Percentiles rank a stretch among this genome's conserved stretches.
Conservation (phyloP, 2,113 vertebrate species). For the Abramis brama region DNA sequence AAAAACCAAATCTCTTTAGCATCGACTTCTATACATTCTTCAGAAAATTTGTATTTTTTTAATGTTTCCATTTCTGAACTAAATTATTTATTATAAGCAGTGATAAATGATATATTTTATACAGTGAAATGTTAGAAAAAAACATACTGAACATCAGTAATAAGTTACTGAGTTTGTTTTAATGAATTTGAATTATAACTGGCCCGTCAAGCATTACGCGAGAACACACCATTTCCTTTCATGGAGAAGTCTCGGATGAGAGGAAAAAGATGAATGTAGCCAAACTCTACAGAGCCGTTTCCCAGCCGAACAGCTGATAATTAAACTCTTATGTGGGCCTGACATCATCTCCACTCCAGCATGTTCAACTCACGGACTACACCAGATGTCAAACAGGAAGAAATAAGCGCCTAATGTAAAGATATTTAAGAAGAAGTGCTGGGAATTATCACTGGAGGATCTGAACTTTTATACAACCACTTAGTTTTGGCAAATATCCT, state of each 20-base stretch:
- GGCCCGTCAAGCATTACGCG: background rate
- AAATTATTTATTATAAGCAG: background rate
- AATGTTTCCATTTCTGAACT: background rate
- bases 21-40: background rate
- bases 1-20: background rate
- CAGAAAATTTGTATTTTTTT: background rate
- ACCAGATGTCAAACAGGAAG: constrained; percentile 36
- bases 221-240: constrained; percentile 43
- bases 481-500: background rate
- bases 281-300: constrained; percentile 58
- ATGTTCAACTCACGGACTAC: constrained; percentile 25
- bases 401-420: constrained; percentile 26
- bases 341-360: constrained; percentile 44
- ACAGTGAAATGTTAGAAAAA: background rate
- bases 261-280: constrained; percentile 49
- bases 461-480: background rate
- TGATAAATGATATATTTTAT: background rate
- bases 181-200: background rate
- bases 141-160: background rate
- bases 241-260: constrained; percentile 44
- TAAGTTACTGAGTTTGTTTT: background rate
- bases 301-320: constrained; percentile 65
- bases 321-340: constrained; percentile 69
- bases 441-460: constrained; percentile 18
- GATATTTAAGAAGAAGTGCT: background rate